Base-by-base conservation (phyloP, 1,140 invertebrate species). In the Drosophila aff. region DNA sequence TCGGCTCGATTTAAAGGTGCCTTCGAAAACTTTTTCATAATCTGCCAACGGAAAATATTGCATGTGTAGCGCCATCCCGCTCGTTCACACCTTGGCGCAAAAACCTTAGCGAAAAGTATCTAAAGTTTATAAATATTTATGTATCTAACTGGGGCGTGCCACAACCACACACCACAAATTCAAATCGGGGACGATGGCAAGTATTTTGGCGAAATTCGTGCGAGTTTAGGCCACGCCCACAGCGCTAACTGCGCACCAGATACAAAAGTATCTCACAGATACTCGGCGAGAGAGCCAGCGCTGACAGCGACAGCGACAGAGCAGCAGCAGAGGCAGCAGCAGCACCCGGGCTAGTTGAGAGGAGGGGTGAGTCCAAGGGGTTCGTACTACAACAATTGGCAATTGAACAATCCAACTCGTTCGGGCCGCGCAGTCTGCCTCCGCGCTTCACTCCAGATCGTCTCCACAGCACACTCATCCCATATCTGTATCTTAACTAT, bases 91-190 rank as follows among this genome's bases (percentile, higher is more conserved):
- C 83, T 87, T 89, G 84, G 69, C 82, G 33, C 53, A 65, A 81
- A 84, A 75, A 81, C 73, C 82, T 72, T 81, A 75, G 78, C 77
- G 76, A 73, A 89, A 84, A 89, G 85, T 90, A 90, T 85, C 85
- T 85, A 90, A 80, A 67, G 83, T 86, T 76, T 81, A 90, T 82
- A 90, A 91, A 91, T 91, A 91, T 91, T 91, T 92, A 76, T 92
- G 84, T 91, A 91, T 91, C 90, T 91, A 92, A 91, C 89, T 91
- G 90, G 90, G 90, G 90, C 90, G 90, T 91, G 89, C 84, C 89
- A 57, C 52, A 69, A 23, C 33, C 53, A n/a, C 36, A 40, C 53
- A 28, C 23, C 47, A 16, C 36, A 38, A 73, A 63, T 90, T 89
- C 81, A 91, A 84, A 77, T 77, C 91, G 83, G 87, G 76, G 52